Evolutionary conservation across 2,888 invertebrate species (phyloP).

Genomic region (Agrotis segetum): DNA sequence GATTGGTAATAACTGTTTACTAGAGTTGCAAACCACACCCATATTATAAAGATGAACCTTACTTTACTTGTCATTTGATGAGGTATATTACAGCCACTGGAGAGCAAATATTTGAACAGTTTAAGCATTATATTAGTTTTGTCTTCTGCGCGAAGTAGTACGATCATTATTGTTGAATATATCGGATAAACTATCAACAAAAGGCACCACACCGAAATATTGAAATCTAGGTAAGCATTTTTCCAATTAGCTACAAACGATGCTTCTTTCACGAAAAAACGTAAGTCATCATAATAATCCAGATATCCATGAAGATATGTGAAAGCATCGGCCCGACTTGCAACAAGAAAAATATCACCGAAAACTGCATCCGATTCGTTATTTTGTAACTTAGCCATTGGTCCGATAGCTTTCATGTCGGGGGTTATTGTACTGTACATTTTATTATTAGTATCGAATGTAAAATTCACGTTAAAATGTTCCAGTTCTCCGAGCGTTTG

Average conservation of each 20-base stretch:
- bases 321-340: constrained; percentile 34
- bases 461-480: constrained; percentile 47
- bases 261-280: constrained; percentile 45
- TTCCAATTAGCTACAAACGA: constrained; percentile 47
- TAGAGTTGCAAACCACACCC: constrained; percentile 75
- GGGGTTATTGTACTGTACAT: too few species aligned
- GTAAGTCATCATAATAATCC: constrained; percentile 50
- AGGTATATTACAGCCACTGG: constrained; percentile 22
- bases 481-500: constrained; percentile 45
- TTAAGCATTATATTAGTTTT: constrained; percentile 43
- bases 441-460: constrained; percentile 12
- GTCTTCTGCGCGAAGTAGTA: constrained; percentile 37
- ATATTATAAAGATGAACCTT: constrained; percentile 68
- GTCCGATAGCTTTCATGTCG: constrained; percentile 39
- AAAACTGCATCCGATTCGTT: constrained; percentile 49
- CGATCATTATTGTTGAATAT: constrained; percentile 40
- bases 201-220: constrained; percentile 41
- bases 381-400: constrained; percentile 37
- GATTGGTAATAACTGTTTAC: constrained; percentile 67
- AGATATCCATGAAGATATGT: constrained; percentile 48
- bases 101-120: constrained; percentile 36
- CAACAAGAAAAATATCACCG: constrained; percentile 31
- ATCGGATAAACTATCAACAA: constrained; percentile 26
- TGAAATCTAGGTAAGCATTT: constrained; percentile 62
- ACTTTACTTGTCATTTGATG: constrained; percentile 10